Conservation (phyloP, 35 echinoderm and acorn worm species). For the Eucidaris tribuloides region DNA sequence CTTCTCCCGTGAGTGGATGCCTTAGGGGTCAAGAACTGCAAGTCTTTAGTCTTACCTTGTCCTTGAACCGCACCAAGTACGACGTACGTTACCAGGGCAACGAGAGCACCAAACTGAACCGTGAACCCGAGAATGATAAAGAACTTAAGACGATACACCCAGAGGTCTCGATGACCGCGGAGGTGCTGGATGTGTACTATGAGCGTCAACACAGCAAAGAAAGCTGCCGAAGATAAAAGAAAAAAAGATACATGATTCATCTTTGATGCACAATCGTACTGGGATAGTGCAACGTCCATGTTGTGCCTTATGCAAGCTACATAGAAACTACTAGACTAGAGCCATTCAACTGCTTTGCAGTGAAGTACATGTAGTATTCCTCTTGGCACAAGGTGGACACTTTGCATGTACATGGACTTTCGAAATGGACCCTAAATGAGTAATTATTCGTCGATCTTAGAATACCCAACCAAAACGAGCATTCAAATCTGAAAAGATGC, state of each 20-base stretch:
- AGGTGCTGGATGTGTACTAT: slow-evolving; percentile 75
- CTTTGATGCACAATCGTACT: no score
- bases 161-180: slow-evolving; percentile 61
- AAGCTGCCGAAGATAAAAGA: slow-evolving; percentile 34
- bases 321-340: no score
- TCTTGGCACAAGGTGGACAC: no score
- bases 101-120: slow-evolving; percentile 44
- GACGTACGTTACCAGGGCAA: slow-evolving; percentile 77
- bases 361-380: no score
- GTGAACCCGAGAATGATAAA: slow-evolving; percentile 73
- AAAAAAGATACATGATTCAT: not conserved
- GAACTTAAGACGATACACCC: slow-evolving; percentile 70
- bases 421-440: no score
- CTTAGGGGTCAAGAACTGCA: not conserved
- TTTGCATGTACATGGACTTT: no score
- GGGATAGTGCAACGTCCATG: no score
- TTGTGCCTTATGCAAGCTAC: no score
- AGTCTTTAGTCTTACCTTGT: slow-evolving; percentile 58
- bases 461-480: no score
- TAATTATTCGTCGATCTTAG: no score
- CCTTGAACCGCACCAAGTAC: slow-evolving; percentile 58
- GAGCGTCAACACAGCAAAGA: slow-evolving; percentile 75
- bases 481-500: no score
- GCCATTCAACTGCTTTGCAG: no score
- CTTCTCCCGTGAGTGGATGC: not conserved